Evolutionary conservation across 1,140 invertebrate species (phyloP), one percentile per base, ranked within the genome.

Genomic region (Sycophaga agraensis): DNA sequence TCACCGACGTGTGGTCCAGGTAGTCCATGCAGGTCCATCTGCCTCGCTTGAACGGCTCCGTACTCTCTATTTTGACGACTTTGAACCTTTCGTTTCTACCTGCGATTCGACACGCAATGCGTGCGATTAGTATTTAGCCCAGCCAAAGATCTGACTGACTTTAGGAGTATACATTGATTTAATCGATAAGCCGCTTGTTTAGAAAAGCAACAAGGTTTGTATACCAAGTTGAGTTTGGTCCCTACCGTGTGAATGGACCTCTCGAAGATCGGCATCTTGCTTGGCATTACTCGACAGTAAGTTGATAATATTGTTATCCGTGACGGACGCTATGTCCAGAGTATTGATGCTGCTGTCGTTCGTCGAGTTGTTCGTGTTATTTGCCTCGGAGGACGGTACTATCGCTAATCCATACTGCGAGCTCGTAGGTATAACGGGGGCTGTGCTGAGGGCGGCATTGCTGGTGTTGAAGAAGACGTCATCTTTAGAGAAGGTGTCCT

Each of bases 11-110:
- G 73, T 94, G 91, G 82, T 97, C 94, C 70, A 94, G 83, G 81
- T 95, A 97, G 79, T 98, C 95, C 88, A 95, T 93, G 80, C 94
- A 97, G 68, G 90, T 89, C 96, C 96, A 98, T 70, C 95, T 82
- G 22, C 96, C 96, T 39, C 95, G 85, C 67, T 91, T 90, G 72
- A 97, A 96, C 4, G 95, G 95, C 78, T 97, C 94, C 21, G 92
- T 92, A 74, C 91, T 96, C 78, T 95, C 93, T 63, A 97, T 94
- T 84, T 97, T 97, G 21, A 98, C 94, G 67, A 97, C 94, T 37
- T 95, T 95, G 78, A 98, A 98, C 63, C 94, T 83, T 76, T 92
- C 90, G 77, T 91, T 92, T 69, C 89, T 85, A 68, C 60, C 60
- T 62, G 22, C 11, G 43, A 62, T 51, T 37, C n/a, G n/a, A n/a